A percentile compares a stretch with the other conserved stretches of the same genome.
Evolutionary conservation across 2,113 vertebrate species (phyloP).

Genomic region (Syngnathoides biaculeatus): DNA sequence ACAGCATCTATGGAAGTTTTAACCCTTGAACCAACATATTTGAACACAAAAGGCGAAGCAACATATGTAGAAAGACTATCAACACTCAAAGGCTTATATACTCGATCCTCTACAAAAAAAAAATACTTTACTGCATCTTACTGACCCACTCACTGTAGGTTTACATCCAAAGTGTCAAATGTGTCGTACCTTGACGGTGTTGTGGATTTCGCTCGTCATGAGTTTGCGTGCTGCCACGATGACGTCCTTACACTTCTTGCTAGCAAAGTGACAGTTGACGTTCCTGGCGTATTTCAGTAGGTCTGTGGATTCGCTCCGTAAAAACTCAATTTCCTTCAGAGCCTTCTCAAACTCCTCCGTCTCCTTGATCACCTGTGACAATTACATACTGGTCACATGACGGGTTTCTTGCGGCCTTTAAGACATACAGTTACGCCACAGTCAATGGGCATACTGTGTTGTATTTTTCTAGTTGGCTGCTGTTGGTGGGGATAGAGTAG

Average conservation of each 20-base stretch:
- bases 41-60: too few relatives aligned
- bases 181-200: conserved; percentile 84
- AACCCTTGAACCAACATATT: too few relatives aligned
- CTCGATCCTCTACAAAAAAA: too few relatives aligned
- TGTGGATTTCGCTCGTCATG: conserved; percentile 96
- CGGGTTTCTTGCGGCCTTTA: background rate
- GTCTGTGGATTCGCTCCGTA: conserved; percentile 82
- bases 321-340: conserved; percentile 82
- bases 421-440: background rate
- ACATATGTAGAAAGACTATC: too few relatives aligned
- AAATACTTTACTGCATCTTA: too few relatives aligned
- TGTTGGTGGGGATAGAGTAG: conserved; percentile 87
- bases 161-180: too few relatives aligned
- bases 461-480: conserved; percentile 88
- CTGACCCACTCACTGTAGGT: too few relatives aligned
- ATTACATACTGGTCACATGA: background rate
- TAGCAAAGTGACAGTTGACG: conserved; percentile 90
- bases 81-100: too few relatives aligned
- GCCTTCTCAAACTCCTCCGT: conserved; percentile 88
- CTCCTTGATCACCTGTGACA: conserved; percentile 83
- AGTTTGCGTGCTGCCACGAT: conserved; percentile 87
- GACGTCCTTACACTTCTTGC: conserved; percentile 95
- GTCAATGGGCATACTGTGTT: conserved; percentile 72
- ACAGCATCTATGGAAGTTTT: too few relatives aligned
- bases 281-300: conserved; percentile 88